phyloP scores from a whole-genome alignment of 1,140 invertebrate genomes.

The Drosophila guanche region DNA sequence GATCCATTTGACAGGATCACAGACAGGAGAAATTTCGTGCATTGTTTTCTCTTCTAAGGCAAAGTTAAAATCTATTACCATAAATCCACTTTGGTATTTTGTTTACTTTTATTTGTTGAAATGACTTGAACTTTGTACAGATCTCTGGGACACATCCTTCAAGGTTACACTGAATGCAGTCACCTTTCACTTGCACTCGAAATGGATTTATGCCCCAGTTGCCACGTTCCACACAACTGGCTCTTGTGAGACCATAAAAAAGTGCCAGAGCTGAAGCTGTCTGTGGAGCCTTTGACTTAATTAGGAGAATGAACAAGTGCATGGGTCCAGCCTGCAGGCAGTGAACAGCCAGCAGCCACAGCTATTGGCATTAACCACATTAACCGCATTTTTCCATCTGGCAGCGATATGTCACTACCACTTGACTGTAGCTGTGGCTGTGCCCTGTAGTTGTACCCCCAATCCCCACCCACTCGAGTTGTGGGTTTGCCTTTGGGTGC shows the following conservation, averaged over 20 bases:
- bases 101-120: too few relatives aligned
- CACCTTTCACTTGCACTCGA: conserved; percentile 39
- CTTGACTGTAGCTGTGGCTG: too few relatives aligned
- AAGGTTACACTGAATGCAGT: not conserved
- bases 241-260: conserved; percentile 14
- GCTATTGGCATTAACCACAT: conserved; percentile 47
- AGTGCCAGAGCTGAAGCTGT: conserved; percentile 37
- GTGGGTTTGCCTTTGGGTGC: conserved; percentile 1
- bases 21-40: too few relatives aligned
- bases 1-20: too few relatives aligned
- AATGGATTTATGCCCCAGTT: too few relatives aligned
- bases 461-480: not conserved
- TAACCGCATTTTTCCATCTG: conserved; percentile 71
- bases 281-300: conserved; percentile 63
- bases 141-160: not conserved
- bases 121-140: too few relatives aligned
- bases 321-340: conserved; percentile 48
- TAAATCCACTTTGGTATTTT: too few relatives aligned
- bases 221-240: conserved; percentile 9
- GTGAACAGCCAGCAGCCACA: conserved; percentile 19
- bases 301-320: conserved; percentile 74
- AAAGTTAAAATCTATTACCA: too few relatives aligned
- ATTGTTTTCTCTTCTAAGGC: too few relatives aligned
- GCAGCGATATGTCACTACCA: conserved; percentile 56
- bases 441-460: not conserved